Evolutionary conservation across 2,797 vertebrate species (phyloP), one percentile per base, ranked within the genome.

Genomic region (Pogonophryne albipinna): DNA sequence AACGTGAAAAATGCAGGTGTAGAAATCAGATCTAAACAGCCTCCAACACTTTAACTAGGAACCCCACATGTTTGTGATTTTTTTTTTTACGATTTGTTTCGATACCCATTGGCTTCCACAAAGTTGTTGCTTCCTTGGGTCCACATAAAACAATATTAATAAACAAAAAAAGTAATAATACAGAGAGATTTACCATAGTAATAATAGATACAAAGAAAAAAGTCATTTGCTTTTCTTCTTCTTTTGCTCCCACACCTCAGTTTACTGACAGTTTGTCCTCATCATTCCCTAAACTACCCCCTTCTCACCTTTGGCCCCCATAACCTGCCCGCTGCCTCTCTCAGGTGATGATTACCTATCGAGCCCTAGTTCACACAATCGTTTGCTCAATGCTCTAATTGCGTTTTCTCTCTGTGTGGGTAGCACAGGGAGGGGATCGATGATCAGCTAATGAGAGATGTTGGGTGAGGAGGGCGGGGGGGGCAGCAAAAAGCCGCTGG

Each of bases 371-470:
- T 90, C 91, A 73, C 87, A 74, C 91, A 91, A 91, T 93, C 85
- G 83, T 88, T 92, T 92, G 89, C 85, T 91, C 90, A 79, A 88
- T 90, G 89, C 82, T 90, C 92, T 93, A 92, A 94, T 93, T 93
- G 89, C 83, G 53, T 91, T 92, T 93, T 93, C 84, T 92, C 78
- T 89, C 65, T 64, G 82, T 86, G 88, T 82, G 89, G 81, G 78
- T 81, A 49, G 59, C 80, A 71, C 83, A 13, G 64, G 64, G 78
- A 77, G 70, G 74, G 53, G 68, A 92, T 93, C 89, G 92, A 94
- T 93, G 87, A 84, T 62, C 74, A 20, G 85, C 91, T 93, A 93
- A 93, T 91, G 90, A 92, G 90, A 89, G 89, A 79, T 71, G 82
- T 61, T 64, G 83, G 69, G 67, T 0, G 17, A 56, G 16, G 51